A percentile compares a stretch with the other conserved stretches of the same genome.
These are phyloP conservation scores for Holcopasites calliopsidis DNA, from an alignment of 1,140 invertebrate genomes.

Conservation along the genomic window DNA sequence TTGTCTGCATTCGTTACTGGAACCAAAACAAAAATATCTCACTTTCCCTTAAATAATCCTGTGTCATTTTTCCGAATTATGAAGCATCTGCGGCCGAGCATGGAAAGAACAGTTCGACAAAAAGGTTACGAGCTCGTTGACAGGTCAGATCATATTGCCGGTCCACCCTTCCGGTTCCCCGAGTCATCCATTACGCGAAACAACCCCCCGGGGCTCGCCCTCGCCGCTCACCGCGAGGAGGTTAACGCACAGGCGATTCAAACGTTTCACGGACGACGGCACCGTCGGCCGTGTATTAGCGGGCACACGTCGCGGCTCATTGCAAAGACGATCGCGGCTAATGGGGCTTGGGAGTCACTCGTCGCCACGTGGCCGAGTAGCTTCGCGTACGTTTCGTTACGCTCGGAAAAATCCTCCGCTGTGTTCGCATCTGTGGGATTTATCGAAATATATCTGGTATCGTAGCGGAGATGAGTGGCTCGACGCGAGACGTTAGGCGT, in stretches of 20 bases:
- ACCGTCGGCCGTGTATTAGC: conserved; percentile 31
- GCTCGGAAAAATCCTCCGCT: conserved; percentile 10
- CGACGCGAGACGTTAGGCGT: no score
- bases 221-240: conserved; percentile 62
- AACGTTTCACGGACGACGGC: conserved; percentile 64
- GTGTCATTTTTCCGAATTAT: conserved; percentile 7
- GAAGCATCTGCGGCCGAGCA: background rate
- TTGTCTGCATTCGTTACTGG: no score
- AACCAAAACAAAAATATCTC: background rate
- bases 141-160: conserved; percentile 56
- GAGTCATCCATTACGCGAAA: conserved; percentile 56
- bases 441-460: conserved; percentile 2
- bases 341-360: conserved; percentile 54
- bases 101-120: conserved; percentile 30
- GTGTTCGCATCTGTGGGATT: background rate
- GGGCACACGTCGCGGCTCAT: conserved; percentile 32
- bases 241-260: conserved; percentile 57
- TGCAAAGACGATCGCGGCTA: conserved; percentile 57
- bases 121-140: conserved; percentile 45
- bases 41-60: no score
- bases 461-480: background rate
- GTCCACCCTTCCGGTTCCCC: conserved; percentile 56
- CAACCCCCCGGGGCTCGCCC: conserved; percentile 50
- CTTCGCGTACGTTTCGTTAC: conserved; percentile 28
- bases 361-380: conserved; percentile 59